A percentile compares a stretch with the other conserved stretches of the same genome.
phyloP scores from a whole-genome alignment of 2,888 invertebrate genomes.

The Pristionchus maxplancki region DNA sequence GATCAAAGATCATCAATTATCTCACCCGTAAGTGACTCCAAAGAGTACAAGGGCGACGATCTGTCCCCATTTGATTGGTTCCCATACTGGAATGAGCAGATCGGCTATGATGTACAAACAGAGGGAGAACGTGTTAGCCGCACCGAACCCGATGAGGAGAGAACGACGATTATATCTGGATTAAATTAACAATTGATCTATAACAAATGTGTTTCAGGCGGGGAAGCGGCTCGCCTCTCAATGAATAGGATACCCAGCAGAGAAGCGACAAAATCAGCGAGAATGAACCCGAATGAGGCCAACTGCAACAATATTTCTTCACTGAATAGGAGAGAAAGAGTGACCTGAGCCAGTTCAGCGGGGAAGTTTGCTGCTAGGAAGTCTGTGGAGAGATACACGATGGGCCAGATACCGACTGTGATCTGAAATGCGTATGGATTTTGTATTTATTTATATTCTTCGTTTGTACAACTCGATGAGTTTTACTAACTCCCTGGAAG shows the following conservation, averaged over 20 bases:
- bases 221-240: background rate
- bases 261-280: slow-evolving; percentile 62
- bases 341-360: slow-evolving; percentile 42
- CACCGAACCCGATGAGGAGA: slow-evolving; percentile 61
- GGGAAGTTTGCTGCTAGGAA: slow-evolving; percentile 47
- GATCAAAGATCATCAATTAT: too few species aligned
- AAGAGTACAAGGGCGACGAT: slow-evolving; percentile 63
- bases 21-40: slow-evolving; percentile 71
- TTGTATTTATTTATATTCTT: background rate
- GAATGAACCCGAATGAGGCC: slow-evolving; percentile 65
- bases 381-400: slow-evolving; percentile 53
- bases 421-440: slow-evolving; percentile 52
- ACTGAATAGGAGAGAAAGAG: background rate
- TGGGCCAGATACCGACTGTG: slow-evolving; percentile 63
- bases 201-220: background rate
- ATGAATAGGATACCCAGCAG: slow-evolving; percentile 3
- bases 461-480: too few species aligned
- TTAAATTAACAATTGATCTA: too few species aligned
- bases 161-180: slow-evolving; percentile 64
- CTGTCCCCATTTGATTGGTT: slow-evolving; percentile 62
- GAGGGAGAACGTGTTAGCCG: slow-evolving; percentile 64
- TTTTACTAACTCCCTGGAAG: too few species aligned
- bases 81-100: slow-evolving; percentile 48
- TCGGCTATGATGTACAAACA: slow-evolving; percentile 54
- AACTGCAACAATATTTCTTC: slow-evolving; percentile 49